A percentile compares a stretch with the other conserved stretches of the same genome.
Evolutionary conservation across 2,113 vertebrate genomes (phyloP).

Genomic region (Trochalopteron elliotii): DNA sequence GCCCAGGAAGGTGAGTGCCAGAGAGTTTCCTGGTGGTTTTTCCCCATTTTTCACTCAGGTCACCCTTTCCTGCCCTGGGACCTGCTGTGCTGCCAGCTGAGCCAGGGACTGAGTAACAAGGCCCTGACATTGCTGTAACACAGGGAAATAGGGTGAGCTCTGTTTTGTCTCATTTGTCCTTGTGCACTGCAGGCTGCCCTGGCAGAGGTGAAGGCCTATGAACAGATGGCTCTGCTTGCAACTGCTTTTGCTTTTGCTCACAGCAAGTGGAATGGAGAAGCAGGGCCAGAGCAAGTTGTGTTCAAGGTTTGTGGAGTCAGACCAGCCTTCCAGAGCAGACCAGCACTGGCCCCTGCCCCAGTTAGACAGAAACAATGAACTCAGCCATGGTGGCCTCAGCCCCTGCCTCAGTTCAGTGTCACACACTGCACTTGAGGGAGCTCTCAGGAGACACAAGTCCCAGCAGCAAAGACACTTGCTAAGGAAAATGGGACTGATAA

Average conservation of each 20-base stretch:
- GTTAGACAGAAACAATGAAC: neutral
- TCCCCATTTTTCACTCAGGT: accelerated
- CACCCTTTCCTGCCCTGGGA: neutral
- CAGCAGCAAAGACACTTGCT: neutral
- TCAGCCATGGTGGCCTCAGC: neutral
- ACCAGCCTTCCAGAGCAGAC: neutral
- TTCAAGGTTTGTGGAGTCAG: slow-evolving; percentile 78
- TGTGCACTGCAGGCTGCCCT: slow-evolving; percentile 69
- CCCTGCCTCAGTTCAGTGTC: neutral
- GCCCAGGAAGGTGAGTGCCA: slow-evolving; percentile 76
- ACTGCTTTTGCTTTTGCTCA: slow-evolving; percentile 83
- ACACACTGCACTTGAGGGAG: neutral
- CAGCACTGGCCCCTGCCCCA: neutral
- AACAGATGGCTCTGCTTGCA: slow-evolving; percentile 86
- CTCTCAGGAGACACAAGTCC: neutral
- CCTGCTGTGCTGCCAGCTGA: neutral
- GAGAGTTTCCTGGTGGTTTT: neutral
- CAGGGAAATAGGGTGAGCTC: neutral
- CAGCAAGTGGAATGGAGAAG: slow-evolving; percentile 89
- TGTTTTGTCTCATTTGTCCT: neutral
- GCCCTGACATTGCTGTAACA: accelerated
- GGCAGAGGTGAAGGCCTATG: slow-evolving; percentile 79
- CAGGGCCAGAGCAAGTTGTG: slow-evolving; percentile 73
- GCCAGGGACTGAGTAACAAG: neutral
- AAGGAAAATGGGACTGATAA: accelerated